phyloP scores from a whole-genome alignment of 2,113 vertebrate species.

The Sylvietta virens region DNA sequence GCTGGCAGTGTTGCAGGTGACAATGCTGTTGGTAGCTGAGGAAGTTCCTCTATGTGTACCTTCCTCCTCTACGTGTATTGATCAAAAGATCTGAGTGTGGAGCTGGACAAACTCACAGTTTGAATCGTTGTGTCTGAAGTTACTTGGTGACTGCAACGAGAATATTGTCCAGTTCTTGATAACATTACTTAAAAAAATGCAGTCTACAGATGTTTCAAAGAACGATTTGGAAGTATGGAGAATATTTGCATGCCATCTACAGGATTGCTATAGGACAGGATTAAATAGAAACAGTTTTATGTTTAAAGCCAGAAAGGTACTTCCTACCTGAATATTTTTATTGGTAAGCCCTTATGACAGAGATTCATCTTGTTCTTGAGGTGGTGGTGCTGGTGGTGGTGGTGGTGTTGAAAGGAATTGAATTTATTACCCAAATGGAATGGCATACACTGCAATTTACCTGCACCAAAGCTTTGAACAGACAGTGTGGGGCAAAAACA shows the following conservation, averaged over 20 bases:
- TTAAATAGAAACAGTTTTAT: background rate
- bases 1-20: rapidly evolving
- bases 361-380: background rate
- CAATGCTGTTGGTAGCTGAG: rapidly evolving
- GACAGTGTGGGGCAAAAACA: background rate
- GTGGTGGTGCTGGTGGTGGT: background rate
- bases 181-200: background rate
- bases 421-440: background rate
- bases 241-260: background rate
- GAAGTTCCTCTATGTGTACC: background rate
- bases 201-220: background rate
- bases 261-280: background rate
- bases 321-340: background rate
- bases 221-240: background rate
- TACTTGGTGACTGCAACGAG: background rate
- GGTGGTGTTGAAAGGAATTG: background rate
- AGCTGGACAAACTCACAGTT: background rate
- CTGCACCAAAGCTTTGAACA: background rate
- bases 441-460: background rate
- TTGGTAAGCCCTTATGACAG: background rate
- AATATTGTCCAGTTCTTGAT: background rate
- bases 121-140: background rate
- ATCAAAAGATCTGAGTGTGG: background rate
- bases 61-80: background rate
- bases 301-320: background rate